Conservation (phyloP, 1,140 invertebrate species). For the Orussus abietinus region DNA sequence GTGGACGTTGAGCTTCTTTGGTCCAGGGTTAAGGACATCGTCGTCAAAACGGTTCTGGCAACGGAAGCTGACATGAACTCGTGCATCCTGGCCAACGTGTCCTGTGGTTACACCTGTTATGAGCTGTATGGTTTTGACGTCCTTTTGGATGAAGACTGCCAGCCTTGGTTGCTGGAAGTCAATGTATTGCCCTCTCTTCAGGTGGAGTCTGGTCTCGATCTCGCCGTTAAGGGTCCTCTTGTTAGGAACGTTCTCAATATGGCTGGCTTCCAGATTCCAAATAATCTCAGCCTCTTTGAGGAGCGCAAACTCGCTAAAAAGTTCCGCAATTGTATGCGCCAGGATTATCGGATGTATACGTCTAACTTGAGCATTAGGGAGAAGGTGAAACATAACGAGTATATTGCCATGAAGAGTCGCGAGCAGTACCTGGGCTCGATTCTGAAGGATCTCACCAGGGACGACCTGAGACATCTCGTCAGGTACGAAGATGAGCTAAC, state of each 20-base stretch:
- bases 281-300: constrained; percentile 47
- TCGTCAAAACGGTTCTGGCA: constrained; percentile 79
- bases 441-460: constrained; percentile 74
- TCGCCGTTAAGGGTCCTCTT: constrained; percentile 89
- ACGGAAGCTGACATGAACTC: constrained; percentile 73
- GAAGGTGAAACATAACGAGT: constrained; percentile 55
- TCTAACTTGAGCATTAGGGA: constrained; percentile 48
- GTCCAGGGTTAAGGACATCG: constrained; percentile 72
- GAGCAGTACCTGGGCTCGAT: constrained; percentile 71
- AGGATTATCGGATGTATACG: constrained; percentile 45
- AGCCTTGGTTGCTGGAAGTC: constrained; percentile 94
- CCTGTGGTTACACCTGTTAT: constrained; percentile 72
- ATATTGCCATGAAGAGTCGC: constrained; percentile 58
- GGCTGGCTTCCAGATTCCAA: constrained; percentile 80
- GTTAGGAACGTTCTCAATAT: constrained; percentile 89
- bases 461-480: constrained; percentile 84
- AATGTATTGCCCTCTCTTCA: constrained; percentile 95
- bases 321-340: constrained; percentile 35
- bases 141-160: constrained; percentile 74
- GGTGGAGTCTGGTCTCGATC: constrained; percentile 88
- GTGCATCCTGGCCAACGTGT: constrained; percentile 65
- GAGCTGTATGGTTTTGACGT: constrained; percentile 83
- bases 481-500: constrained; percentile 88
- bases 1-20: constrained; percentile 76
- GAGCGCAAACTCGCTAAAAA: constrained; percentile 44